Base-by-base conservation (phyloP, 2,888 invertebrate species). In the Catocala fraxini region DNA sequence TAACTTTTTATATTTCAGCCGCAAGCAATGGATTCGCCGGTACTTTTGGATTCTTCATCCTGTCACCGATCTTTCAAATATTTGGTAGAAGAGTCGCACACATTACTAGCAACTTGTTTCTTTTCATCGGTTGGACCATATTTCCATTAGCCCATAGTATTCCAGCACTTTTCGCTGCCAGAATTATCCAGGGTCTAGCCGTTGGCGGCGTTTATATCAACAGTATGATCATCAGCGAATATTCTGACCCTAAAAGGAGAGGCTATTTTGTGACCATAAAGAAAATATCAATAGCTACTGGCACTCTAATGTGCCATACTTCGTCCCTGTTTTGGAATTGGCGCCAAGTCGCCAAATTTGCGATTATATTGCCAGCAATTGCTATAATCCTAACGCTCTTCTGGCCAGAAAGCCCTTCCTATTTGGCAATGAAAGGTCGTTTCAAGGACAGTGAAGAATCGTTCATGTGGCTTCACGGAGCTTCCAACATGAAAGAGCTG, bases 341-440 rank as follows among this genome's bases (percentile, higher is more conserved):
- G 25, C 25, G 25, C 25, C 25, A 25, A 25, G 3, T 25, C 25
- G 25, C 25, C 25, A 25, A 1, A 25, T 25, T 25, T 25, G 25
- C 25, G 3, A 3, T 25, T 25, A 25, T 25, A 3, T 25, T 25
- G 25, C 25, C 25, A 25, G 25, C 25, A 25, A 25, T 25, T 25
- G 25, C 25, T 3, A 25, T 25, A 25, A 25, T 83, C 0, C 6
- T 83, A 12, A 79, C 83, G 0, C 57, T 73, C 0, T 75, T 80
- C n/a, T 88, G 86, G 82, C 80, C 81, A 0, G 88, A 88, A 57
- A 88, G 87, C 42, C 88, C 87, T 0, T 75, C 82, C 0, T 82
- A 68, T 58, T 71, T 83, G 10, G 88, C 85, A 0, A 65, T 83
- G 63, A 84, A 77, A 61, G 86, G 85, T 4, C 75, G 73, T 34